Percentiles rank a stretch among this genome's conserved stretches.
Evolutionary conservation across 2,888 invertebrate species (phyloP).

Genomic region (Drosophila eohydei): DNA sequence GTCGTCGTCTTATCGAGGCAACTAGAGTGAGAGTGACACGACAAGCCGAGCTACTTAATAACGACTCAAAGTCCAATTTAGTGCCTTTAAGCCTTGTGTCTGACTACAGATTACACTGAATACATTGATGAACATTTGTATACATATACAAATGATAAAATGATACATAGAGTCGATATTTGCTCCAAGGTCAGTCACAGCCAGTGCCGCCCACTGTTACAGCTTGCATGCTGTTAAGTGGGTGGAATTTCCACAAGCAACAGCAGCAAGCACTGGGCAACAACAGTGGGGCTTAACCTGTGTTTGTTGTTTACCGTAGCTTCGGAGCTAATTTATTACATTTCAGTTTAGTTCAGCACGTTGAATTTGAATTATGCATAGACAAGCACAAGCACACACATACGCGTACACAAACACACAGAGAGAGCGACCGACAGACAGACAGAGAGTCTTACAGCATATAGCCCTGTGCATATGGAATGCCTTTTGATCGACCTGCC

Average conservation of each 20-base stretch:
- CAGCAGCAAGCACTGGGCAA: neutral
- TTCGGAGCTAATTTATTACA: conserved; percentile 27
- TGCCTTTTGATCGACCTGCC: conserved; percentile 6
- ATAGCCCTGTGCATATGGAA: conserved; percentile 1
- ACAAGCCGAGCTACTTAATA: conserved; percentile 19
- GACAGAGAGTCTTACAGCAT: neutral
- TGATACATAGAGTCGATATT: conserved; percentile 18
- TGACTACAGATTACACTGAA: conserved; percentile 32
- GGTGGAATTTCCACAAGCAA: neutral
- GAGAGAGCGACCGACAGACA: neutral
- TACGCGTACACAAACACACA: neutral
- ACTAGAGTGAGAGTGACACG: conserved; percentile 4
- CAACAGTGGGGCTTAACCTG: conserved; percentile 20
- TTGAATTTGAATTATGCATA: conserved; percentile 41
- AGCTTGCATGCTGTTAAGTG: conserved; percentile 28
- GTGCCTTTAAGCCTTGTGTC: conserved; percentile 25
- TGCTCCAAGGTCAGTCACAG: conserved; percentile 43
- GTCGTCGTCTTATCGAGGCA: conserved; percentile 37
- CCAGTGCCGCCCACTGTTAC: conserved; percentile 15
- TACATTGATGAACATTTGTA: conserved; percentile 8
- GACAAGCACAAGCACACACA: neutral
- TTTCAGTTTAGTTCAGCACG: conserved; percentile 22
- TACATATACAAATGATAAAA: neutral
- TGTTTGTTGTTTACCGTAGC: conserved; percentile 7
- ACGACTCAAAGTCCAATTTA: conserved; percentile 45